Conservation (phyloP, 2,797 vertebrate species). For the Rhincodon typus region DNA sequence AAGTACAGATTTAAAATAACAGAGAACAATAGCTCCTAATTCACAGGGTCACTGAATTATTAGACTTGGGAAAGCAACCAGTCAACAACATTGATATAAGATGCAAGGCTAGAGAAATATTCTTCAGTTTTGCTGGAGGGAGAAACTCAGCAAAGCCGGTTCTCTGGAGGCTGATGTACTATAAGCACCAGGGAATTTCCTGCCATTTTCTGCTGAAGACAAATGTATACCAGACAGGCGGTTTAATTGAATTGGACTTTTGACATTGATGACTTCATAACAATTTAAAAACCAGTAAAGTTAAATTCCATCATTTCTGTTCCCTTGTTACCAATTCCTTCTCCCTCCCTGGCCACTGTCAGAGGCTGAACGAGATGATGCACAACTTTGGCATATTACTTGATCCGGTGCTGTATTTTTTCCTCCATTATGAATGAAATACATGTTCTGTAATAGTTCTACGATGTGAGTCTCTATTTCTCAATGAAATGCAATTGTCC, state of each 20-base stretch:
- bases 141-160: not conserved
- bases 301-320: not conserved
- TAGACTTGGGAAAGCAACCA: not conserved
- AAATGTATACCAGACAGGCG: not conserved
- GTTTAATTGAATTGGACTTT: conserved; percentile 13
- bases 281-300: not conserved
- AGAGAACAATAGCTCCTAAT: not conserved
- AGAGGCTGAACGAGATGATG: not conserved
- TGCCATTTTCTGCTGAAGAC: not conserved
- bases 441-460: not conserved
- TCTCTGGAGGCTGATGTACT: not conserved
- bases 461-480: not conserved
- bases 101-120: not conserved
- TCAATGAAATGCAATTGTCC: not conserved
- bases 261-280: conserved; percentile 4
- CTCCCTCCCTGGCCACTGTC: not conserved
- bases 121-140: not conserved
- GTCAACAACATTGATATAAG: not conserved
- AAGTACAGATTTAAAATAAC: not conserved
- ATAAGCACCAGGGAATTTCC: not conserved
- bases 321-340: not conserved
- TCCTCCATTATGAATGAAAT: not conserved
- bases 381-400: not conserved
- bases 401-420: not conserved
- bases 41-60: not conserved